Percentiles rank a stretch among this genome's conserved stretches.
Conservation (phyloP, 2,888 invertebrate species). For the Lithophane leautieri region DNA sequence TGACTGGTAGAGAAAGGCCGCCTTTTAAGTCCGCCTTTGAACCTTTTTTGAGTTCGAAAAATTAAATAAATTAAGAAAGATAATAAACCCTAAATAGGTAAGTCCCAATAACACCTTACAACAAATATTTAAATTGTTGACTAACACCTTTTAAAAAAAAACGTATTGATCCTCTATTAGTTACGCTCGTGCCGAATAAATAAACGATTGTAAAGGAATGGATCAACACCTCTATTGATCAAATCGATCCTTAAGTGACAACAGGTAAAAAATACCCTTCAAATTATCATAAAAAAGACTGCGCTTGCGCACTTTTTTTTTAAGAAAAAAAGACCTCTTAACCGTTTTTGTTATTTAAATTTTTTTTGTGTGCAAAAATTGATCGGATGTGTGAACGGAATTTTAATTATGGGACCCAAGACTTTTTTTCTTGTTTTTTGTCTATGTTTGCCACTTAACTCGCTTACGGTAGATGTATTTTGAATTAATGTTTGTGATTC, state of each 20-base stretch:
- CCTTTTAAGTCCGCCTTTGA: no score
- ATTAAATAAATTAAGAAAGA: background rate
- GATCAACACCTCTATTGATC: conserved; percentile 71
- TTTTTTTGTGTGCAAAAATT: conserved; percentile 66
- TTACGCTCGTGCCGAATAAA: conserved; percentile 67
- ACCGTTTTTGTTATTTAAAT: conserved; percentile 69
- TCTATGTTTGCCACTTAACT: conserved; percentile 76
- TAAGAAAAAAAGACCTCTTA: conserved; percentile 64
- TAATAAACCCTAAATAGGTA: conserved; percentile 12
- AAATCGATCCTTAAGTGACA: conserved; percentile 65
- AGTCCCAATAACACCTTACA: background rate
- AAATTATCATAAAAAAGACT: conserved; percentile 56
- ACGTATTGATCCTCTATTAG: conserved; percentile 59
- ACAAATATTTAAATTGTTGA: conserved; percentile 23
- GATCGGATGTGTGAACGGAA: conserved; percentile 77
- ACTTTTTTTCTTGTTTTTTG: conserved; percentile 67
- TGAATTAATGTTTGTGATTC: conserved; percentile 71
- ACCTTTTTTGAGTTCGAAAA: no score
- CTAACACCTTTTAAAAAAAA: conserved; percentile 2
- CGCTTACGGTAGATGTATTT: conserved; percentile 76
- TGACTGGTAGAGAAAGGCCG: no score
- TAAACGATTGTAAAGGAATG: conserved; percentile 56
- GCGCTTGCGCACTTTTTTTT: conserved; percentile 55
- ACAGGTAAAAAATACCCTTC: conserved; percentile 61
- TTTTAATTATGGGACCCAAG: conserved; percentile 67